Evolutionary conservation across 1,140 invertebrate species (phyloP).

Genomic region (Cydia pomonella): DNA sequence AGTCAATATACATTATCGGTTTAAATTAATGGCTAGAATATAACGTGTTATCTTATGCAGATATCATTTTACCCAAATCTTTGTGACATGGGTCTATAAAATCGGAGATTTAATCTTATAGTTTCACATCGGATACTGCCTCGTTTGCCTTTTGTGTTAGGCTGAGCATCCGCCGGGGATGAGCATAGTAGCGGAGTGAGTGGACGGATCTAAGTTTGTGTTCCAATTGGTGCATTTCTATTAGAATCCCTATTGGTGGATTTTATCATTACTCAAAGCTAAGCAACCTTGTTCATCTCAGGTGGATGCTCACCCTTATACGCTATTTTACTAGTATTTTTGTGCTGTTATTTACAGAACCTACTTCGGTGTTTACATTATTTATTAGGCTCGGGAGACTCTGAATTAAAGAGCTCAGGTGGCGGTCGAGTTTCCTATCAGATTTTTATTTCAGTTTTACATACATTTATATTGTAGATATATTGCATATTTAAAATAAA

Average conservation of each 20-base stretch:
- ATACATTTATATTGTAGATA: background rate
- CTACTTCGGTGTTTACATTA: background rate
- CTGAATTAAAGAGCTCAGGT: background rate
- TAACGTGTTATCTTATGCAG: slow-evolving; percentile 46
- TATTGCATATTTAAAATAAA: background rate
- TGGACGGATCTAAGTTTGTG: background rate
- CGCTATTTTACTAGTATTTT: background rate
- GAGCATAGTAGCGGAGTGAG: background rate
- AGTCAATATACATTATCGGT: background rate
- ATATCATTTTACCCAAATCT: slow-evolving; percentile 62
- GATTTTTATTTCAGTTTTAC: background rate
- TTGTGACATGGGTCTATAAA: slow-evolving; percentile 63
- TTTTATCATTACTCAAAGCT: background rate
- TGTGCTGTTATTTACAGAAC: background rate
- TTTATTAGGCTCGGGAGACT: background rate
- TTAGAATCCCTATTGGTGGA: background rate
- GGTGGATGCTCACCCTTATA: background rate
- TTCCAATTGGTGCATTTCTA: too few species aligned
- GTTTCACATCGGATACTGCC: background rate
- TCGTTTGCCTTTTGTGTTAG: background rate
- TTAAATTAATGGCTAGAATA: slow-evolving; percentile 1
- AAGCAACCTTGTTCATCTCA: background rate
- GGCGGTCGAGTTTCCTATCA: background rate
- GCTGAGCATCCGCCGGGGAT: background rate
- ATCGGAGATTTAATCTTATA: slow-evolving; percentile 58